Base-by-base conservation (phyloP, 2,113 vertebrate genomes). In the Festucalex cinctus region DNA sequence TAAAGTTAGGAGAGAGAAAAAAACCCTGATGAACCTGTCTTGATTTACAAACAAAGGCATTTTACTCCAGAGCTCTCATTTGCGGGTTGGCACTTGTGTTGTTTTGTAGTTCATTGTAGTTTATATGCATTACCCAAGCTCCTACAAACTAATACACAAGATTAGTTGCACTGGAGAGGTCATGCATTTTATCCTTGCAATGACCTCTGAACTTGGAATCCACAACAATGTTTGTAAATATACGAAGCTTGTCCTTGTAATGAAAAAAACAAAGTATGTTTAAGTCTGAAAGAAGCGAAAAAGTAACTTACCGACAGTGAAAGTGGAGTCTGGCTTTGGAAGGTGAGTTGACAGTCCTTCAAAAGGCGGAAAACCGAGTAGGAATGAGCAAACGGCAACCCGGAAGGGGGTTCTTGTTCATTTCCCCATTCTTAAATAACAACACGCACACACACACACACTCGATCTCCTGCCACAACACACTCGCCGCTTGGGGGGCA, bases 191-290 rank as follows among this genome's bases (percentile, higher is more conserved):
- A 12, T 37, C 17, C 0, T 36, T 43, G 53, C 20, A 48, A 56
- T 79, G 83, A 83, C 77, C 75, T 81, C 79, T 74, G 59, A 8
- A 59, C 36, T 36, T 35, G 56, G n/a, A 9, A 35, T 35, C 6
- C 6, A 20, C 16, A 32, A 17, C 6, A 22, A 9, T 62, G 57
- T 37, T n/a, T 32, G 28, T 3, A n/a, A 59, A 43, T 14, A 43
- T 8, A 26, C 22, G 12, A 16, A 62, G n/a, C n/a, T 2, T 43
- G n/a, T 43, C 37, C 14, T 17, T 59, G 32, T 20, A 10, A 37
- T 10, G 6, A 43, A 26, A 37, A 39, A 13, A 39, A 13, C 24
- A 17, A 13, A 32, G 26, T 28, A 17, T 17, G 37, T 43, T 43
- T 10, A 57, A 24, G 13, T 24, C 24, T 17, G 2, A 22, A 14